Base-by-base conservation (phyloP, 2,888 invertebrate genomes). In the Philonicus albiceps region DNA sequence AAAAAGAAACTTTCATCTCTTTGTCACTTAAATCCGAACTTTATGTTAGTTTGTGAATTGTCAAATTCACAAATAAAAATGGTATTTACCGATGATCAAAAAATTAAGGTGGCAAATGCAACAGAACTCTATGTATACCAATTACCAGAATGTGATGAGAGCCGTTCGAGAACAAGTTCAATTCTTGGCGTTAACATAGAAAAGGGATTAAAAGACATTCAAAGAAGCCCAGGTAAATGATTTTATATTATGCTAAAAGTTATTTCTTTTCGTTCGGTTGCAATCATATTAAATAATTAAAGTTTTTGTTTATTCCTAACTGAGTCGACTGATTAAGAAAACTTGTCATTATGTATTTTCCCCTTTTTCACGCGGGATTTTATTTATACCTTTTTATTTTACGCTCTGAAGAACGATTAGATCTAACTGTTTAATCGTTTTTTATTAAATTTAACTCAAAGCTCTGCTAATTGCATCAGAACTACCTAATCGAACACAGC, bases 21-120 rank as follows among this genome's bases (percentile, higher is more conserved):
- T 85, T 95, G 95, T 89, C 94, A 94, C 16, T 92, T 96, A 84
- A 93, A 93, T 87, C 92, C 94, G 0, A 92, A 93, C 89, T 94
- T 95, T 30, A 93, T 97, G 91, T 92, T 96, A 86, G 92, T 97
- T 76, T 96, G 95, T 89, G 96, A 96, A 92, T 93, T 97, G 53
- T 93, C 94, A 81, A 95, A 95, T 87, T 95, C 96, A 4, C 94
- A 95, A 88, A 94, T 97, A 87, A 95, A 95, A 5, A 93, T 94
- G 86, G 91, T 94, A 88, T 90, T 94, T 74, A 90, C 91, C 3
- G 95, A 95, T 90, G 92, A 92, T 83, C 92, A 92, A 19, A 93
- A 93, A 90, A 92, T 95, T 75, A 91, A 93, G 87, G 91, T 93
- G 0, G 91, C 91, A 19, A 92, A 92, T 40, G 93, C 94, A 81